Percentiles rank a stretch among this genome's conserved stretches.
These are phyloP conservation scores for Danio choprae DNA, from an alignment of 2,797 vertebrate species.

Conservation along the genomic window DNA sequence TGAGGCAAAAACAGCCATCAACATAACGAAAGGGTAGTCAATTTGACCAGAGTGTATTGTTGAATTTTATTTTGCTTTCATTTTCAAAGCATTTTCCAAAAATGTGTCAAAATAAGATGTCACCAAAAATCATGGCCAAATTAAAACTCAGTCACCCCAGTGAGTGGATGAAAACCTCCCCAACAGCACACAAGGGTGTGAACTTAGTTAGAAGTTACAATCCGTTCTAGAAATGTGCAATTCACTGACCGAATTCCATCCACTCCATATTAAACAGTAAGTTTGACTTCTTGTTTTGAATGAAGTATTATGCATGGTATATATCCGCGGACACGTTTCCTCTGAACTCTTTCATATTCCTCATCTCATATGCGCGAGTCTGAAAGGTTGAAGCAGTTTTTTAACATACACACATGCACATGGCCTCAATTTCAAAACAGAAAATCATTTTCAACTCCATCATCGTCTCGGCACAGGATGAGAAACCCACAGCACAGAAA, in stretches of 20 bases:
- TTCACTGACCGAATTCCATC: not conserved
- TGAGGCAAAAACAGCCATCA: no score
- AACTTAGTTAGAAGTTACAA: no score
- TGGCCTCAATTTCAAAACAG: slow-evolving; percentile 44
- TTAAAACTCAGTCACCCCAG: no score
- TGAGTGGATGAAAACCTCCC: no score
- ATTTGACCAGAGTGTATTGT: no score
- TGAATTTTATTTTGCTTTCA: no score
- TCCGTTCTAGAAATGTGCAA: not conserved
- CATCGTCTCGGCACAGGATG: slow-evolving; percentile 27
- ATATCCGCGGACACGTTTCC: not conserved
- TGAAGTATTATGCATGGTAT: not conserved
- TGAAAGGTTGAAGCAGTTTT: slow-evolving; percentile 16
- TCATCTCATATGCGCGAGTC: slow-evolving; percentile 25
- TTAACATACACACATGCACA: not conserved
- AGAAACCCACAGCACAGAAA: slow-evolving; percentile 38
- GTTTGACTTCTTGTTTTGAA: not conserved
- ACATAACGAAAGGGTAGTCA: no score
- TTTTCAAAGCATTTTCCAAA: no score
- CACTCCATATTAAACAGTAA: not conserved
- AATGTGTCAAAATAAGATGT: no score
- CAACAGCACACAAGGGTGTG: no score
- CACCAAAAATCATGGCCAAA: no score
- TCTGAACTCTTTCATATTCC: slow-evolving; percentile 9
- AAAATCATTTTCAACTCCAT: slow-evolving; percentile 38